A percentile compares a stretch with the other conserved stretches of the same genome.
These are phyloP conservation scores for Achatina immaculata DNA, from an alignment of 1,140 invertebrate species.

Conservation along the genomic window DNA sequence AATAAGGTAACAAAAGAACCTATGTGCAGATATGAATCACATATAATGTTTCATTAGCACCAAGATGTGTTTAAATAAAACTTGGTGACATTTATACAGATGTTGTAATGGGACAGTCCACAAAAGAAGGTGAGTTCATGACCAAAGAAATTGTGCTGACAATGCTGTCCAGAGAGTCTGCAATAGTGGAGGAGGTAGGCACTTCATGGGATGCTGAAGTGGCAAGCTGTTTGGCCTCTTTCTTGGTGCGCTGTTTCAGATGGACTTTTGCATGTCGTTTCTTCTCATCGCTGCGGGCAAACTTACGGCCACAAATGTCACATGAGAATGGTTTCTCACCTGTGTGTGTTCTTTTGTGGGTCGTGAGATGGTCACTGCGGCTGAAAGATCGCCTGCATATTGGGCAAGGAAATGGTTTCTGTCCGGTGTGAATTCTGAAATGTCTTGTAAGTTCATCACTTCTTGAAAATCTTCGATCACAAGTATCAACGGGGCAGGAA, in stretches of 20 bases:
- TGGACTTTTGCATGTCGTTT: conserved; percentile 99
- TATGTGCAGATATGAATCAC: no score
- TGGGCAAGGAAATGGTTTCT: conserved; percentile 98
- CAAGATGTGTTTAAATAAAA: conserved; percentile 10
- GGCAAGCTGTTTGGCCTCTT: conserved; percentile 75
- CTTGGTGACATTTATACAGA: conserved; percentile 15
- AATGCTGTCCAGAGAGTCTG: conserved; percentile 19
- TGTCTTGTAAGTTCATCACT: conserved; percentile 98
- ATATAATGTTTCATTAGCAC: conserved; percentile 19
- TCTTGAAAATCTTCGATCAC: conserved; percentile 95
- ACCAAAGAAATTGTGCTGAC: conserved; percentile 30
- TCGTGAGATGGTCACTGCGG: conserved; percentile 78
- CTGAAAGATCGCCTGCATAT: conserved; percentile 99
- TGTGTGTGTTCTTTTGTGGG: conserved; percentile 72
- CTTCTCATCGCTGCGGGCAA: conserved; percentile 98
- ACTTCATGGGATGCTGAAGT: conserved; percentile 40
- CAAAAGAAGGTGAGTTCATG: conserved; percentile 23
- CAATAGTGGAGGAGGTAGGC: neutral
- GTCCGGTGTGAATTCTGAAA: conserved; percentile 98
- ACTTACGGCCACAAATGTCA: conserved; percentile 98
- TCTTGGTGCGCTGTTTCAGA: conserved; percentile 86
- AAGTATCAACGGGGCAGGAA: conserved; percentile 97
- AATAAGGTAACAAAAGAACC: no score
- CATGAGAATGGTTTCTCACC: conserved; percentile 97
- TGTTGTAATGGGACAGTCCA: conserved; percentile 24